Conservation (phyloP, 2,113 vertebrate genomes). For the Globicephala melas region DNA sequence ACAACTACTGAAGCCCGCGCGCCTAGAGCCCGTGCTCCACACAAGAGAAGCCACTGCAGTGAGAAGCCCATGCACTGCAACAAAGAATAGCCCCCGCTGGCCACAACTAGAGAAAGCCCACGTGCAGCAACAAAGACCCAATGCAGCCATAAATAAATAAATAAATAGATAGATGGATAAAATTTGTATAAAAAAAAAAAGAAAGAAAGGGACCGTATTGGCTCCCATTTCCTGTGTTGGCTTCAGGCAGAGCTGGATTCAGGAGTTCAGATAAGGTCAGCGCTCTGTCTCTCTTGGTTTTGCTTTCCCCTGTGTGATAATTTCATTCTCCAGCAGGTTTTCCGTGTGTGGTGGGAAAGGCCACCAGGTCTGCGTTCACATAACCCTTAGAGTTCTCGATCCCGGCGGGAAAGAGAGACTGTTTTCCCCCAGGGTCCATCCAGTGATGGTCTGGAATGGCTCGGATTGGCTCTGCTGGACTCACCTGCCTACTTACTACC, state of each 20-base stretch:
- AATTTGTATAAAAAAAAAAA: too few species aligned
- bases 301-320: not conserved
- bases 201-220: not conserved
- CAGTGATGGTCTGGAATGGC: not conserved
- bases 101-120: too few species aligned
- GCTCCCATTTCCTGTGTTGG: not conserved
- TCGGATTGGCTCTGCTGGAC: too few species aligned
- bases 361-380: rapidly evolving
- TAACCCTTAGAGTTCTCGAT: rapidly evolving
- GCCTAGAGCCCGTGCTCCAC: too few species aligned
- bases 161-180: too few species aligned
- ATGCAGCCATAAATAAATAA: too few species aligned
- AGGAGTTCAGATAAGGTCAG: not conserved
- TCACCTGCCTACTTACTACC: not conserved
- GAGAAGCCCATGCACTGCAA: too few species aligned
- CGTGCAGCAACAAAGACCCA: too few species aligned
- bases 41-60: too few species aligned
- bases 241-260: not conserved
- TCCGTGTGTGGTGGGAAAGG: not conserved
- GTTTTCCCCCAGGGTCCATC: rapidly evolving
- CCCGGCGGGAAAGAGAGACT: not conserved
- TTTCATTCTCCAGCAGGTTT: not conserved
- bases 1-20: too few species aligned
- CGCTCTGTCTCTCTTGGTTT: not conserved
- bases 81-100: too few species aligned